These are phyloP conservation scores for Tadarida brasiliensis DNA, from an alignment of 2,797 vertebrate genomes.

Conservation along the genomic window DNA sequence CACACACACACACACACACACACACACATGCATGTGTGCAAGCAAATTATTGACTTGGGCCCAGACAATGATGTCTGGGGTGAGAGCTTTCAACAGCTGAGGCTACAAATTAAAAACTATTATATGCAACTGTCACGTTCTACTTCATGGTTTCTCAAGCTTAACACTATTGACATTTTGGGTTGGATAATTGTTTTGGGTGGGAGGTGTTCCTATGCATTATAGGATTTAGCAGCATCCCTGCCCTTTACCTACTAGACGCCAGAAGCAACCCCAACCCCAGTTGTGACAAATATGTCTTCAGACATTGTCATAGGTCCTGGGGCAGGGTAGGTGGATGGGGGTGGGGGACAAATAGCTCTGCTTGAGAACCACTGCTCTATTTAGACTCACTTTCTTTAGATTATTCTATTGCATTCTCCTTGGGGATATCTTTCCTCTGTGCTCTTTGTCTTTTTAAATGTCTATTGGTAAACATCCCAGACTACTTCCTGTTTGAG, in stretches of 20 bases:
- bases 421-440: neutral
- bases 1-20: neutral
- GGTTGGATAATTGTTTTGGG: neutral
- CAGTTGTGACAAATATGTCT: neutral
- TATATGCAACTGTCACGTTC: neutral
- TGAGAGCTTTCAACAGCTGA: neutral
- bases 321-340: neutral
- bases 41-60: neutral
- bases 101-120: neutral
- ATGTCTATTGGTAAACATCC: neutral
- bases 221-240: neutral
- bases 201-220: neutral
- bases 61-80: neutral
- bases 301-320: neutral
- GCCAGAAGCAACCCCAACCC: neutral
- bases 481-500: neutral
- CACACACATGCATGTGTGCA: neutral
- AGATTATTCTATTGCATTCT: neutral
- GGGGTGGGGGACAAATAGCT: neutral
- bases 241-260: neutral
- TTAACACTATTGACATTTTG: neutral
- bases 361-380: neutral
- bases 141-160: neutral
- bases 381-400: neutral
- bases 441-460: neutral